Evolutionary conservation across 1,140 invertebrate species (phyloP), one percentile per base, ranked within the genome.

Genomic region (Temnothorax nylanderi): DNA sequence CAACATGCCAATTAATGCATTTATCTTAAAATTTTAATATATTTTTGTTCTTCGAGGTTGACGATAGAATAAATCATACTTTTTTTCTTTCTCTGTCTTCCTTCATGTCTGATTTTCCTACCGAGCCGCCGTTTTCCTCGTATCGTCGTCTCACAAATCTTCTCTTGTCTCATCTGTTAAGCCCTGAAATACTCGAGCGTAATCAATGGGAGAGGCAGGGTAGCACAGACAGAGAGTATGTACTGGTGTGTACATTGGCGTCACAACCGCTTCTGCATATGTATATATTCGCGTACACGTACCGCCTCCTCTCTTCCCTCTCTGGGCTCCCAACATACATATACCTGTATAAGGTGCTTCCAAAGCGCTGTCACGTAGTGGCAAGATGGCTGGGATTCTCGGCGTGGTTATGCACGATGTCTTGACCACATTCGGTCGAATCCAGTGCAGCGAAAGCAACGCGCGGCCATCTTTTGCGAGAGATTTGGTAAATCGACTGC

Each of bases 111-210:
- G n/a, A n/a, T 49, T 74, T 69, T 72, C 67, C 41, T 67, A 58
- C 21, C 47, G 49, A 69, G 41, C 41, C 1, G 18, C 64, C 64
- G 58, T 58, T 75, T 71, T 58, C 67, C 75, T 62, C 75, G 56
- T 60, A 87, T 90, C 87, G 71, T 86, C 65, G 87, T 88, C 86
- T 86, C 89, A 80, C 90, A 91, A 91, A 91, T 91, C 89, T 91
- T 91, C 87, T 90, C 90, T 90, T 90, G 90, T 91, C 87, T 89
- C 90, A 90, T 90, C 87, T 85, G 89, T 91, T 90, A 89, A 86
- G 88, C 87, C 56, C 72, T 90, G 87, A 91, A 87, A 91, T 88
- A 91, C 78, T 90, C 87, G 90, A 84, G 85, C 84, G 89, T 90
- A 90, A 90, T 91, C 89, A 90, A 90, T 91, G 87, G 89, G 88